phyloP scores from a whole-genome alignment of 2,888 invertebrate species.

The Carabus problematicus region DNA sequence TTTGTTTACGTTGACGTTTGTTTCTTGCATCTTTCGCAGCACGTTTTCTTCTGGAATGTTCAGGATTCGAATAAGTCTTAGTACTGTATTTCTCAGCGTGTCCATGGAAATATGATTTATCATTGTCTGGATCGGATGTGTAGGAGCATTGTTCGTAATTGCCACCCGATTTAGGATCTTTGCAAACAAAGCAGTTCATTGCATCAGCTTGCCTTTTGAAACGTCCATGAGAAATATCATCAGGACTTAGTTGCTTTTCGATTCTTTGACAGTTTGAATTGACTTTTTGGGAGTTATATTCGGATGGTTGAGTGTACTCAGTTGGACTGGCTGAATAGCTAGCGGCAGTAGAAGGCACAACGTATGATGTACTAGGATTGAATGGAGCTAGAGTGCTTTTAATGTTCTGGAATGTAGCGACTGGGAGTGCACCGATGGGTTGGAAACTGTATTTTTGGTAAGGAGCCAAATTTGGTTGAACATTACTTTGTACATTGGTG shows the following conservation, averaged over 20 bases:
- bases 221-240: constrained; percentile 49
- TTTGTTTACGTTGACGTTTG: constrained; percentile 41
- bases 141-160: constrained; percentile 67
- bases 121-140: constrained; percentile 59
- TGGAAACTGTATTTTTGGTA: constrained; percentile 57
- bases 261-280: constrained; percentile 68
- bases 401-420: constrained; percentile 46
- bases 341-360: constrained; percentile 31
- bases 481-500: constrained; percentile 51
- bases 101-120: constrained; percentile 56
- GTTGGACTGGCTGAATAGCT: constrained; percentile 17
- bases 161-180: constrained; percentile 62
- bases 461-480: constrained; percentile 50
- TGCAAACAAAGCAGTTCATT: constrained; percentile 65
- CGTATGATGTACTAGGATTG: constrained; percentile 57
- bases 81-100: constrained; percentile 53
- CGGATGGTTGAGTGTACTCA: constrained; percentile 47
- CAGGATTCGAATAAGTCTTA: constrained; percentile 47
- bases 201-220: constrained; percentile 51
- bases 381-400: constrained; percentile 48
- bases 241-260: constrained; percentile 60
- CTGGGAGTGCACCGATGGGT: constrained; percentile 45
- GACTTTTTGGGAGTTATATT: constrained; percentile 47
- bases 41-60: constrained; percentile 56
- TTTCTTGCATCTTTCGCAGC: constrained; percentile 59